Evolutionary conservation across 2,888 invertebrate species (phyloP).

Genomic region (Leistus spinibarbis): DNA sequence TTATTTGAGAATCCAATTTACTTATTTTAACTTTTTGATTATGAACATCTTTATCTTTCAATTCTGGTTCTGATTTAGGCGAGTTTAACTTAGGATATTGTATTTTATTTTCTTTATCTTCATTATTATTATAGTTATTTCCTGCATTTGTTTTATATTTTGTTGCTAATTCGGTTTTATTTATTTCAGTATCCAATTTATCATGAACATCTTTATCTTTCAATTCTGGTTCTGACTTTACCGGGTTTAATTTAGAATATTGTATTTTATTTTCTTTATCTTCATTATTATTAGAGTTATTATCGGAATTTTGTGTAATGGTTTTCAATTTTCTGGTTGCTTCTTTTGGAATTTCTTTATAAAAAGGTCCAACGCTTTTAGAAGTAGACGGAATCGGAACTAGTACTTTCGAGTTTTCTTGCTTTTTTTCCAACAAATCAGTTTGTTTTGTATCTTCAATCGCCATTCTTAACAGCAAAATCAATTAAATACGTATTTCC

Average conservation of each 20-base stretch:
- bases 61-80: too few species aligned
- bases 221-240: too few species aligned
- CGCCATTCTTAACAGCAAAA: not conserved
- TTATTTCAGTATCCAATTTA: too few species aligned
- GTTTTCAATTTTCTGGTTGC: not conserved
- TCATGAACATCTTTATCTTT: too few species aligned
- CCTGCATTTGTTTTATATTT: not conserved
- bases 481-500: not conserved
- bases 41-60: too few species aligned
- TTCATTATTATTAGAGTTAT: not conserved
- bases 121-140: not conserved
- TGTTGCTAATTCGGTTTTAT: not conserved
- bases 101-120: not conserved
- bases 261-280: not conserved
- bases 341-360: not conserved
- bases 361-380: not conserved
- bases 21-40: too few species aligned
- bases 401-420: not conserved
- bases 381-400: not conserved
- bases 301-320: not conserved
- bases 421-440: not conserved
- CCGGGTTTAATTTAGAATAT: not conserved
- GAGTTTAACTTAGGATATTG: not conserved
- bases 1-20: too few species aligned
- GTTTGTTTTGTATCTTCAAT: not conserved